Percentiles rank a stretch among this genome's conserved stretches.
Conservation (phyloP, 2,888 invertebrate species). For the Phlogophora meticulosa region DNA sequence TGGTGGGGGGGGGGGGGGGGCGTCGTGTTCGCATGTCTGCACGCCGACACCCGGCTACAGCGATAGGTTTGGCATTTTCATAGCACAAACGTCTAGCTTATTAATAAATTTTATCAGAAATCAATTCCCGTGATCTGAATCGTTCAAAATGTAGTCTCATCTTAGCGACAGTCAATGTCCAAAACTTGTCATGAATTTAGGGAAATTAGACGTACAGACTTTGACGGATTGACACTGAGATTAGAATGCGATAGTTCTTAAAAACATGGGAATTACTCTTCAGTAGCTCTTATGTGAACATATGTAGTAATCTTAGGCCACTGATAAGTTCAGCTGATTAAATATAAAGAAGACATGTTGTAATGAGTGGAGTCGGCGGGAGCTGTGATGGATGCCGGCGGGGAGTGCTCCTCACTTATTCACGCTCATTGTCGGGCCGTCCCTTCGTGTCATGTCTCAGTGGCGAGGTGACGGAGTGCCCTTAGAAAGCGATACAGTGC, state of each 20-base stretch:
- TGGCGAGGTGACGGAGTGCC: not conserved
- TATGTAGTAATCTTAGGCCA: too few species aligned
- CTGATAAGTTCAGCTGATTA: not conserved
- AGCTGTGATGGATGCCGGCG: constrained; percentile 12
- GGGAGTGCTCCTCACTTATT: constrained; percentile 7
- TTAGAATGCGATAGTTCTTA: too few species aligned
- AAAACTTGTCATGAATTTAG: too few species aligned
- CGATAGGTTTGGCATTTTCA: not conserved
- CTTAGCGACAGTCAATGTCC: too few species aligned
- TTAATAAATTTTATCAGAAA: too few species aligned
- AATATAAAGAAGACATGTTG: not conserved
- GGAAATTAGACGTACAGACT: too few species aligned
- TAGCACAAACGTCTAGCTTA: not conserved
- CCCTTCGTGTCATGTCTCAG: not conserved
- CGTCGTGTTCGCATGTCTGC: not conserved
- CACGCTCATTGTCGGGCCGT: not conserved
- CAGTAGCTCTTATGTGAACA: too few species aligned
- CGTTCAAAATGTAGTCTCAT: too few species aligned
- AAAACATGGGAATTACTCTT: too few species aligned
- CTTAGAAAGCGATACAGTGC: not conserved
- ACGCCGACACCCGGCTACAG: too few species aligned
- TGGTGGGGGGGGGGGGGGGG: constrained; percentile 6
- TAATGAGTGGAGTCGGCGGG: not conserved
- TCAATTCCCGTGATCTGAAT: too few species aligned
- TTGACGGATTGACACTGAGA: too few species aligned